A percentile compares a stretch with the other conserved stretches of the same genome.
Evolutionary conservation across 1,140 invertebrate genomes (phyloP).

Genomic region (Xylocopa sonorina): DNA sequence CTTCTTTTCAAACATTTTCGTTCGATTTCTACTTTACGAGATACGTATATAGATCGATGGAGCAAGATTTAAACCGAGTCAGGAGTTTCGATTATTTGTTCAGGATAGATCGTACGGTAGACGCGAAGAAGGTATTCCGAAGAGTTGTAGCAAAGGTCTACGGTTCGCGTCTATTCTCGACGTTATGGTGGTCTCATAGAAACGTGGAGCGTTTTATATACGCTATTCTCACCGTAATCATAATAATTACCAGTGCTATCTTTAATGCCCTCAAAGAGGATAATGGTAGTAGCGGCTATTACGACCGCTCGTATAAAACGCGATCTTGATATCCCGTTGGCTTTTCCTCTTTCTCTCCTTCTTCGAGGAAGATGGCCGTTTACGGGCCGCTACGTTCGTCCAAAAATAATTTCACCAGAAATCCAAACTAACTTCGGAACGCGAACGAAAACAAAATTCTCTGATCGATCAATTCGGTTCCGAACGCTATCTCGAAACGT

Average conservation of each 20-base stretch:
- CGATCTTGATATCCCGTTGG: conserved; percentile 78
- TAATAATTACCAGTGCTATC: conserved; percentile 79
- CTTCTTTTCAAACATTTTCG: too few species aligned
- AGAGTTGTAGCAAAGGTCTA: not conserved
- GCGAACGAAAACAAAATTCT: too few species aligned
- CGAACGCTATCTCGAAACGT: not conserved
- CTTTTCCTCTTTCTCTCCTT: not conserved
- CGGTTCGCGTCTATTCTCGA: not conserved
- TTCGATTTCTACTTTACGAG: too few species aligned
- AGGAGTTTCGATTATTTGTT: too few species aligned
- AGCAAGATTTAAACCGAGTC: too few species aligned
- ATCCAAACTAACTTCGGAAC: too few species aligned
- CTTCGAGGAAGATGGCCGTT: not conserved
- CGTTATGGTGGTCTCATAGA: conserved; percentile 69
- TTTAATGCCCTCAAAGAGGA: conserved; percentile 76
- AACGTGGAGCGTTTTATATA: conserved; percentile 54
- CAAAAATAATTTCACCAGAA: not conserved
- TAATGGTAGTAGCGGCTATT: conserved; percentile 74
- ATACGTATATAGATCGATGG: too few species aligned
- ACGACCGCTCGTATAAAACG: conserved; percentile 78
- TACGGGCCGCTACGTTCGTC: not conserved
- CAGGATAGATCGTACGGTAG: too few species aligned
- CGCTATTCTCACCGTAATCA: conserved; percentile 73
- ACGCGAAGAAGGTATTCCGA: too few species aligned
- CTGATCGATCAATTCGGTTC: too few species aligned